A percentile compares a stretch with the other conserved stretches of the same genome.
phyloP scores from a whole-genome alignment of 2,113 vertebrate species.

The Microcebus ravelobensis region DNA sequence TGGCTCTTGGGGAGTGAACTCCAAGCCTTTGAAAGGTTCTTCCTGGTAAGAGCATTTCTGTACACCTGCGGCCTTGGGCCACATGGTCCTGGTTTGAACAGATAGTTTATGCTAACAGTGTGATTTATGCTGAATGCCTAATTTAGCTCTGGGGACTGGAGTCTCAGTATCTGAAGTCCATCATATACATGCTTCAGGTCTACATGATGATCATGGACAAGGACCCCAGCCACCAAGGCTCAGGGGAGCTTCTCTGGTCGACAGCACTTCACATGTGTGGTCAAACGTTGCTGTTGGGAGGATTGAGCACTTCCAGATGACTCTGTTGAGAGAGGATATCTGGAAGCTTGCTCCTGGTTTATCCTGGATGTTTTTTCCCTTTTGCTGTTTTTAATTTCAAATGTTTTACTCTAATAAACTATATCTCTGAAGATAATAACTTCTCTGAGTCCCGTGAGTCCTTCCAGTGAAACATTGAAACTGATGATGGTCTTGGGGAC shows the following conservation, averaged over 20 bases:
- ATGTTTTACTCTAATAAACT: background rate
- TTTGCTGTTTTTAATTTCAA: background rate
- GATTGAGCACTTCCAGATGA: background rate
- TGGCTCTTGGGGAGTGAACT: background rate
- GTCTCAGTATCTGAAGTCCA: background rate
- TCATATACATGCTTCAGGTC: background rate
- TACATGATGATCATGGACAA: accelerated
- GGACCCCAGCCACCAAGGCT: background rate
- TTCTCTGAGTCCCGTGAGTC: background rate
- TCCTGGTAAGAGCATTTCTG: too few species aligned
- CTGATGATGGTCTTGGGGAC: accelerated
- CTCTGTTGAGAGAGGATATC: background rate
- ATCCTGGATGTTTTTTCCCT: background rate
- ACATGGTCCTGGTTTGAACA: too few species aligned
- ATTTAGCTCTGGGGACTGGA: background rate
- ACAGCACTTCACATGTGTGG: accelerated
- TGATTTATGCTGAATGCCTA: background rate
- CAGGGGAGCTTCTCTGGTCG: background rate
- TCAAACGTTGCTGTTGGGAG: background rate
- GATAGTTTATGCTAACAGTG: background rate
- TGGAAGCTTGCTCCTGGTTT: background rate
- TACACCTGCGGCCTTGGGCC: background rate
- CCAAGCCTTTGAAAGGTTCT: too few species aligned
- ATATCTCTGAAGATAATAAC: background rate
- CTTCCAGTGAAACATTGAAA: too few species aligned